Base-by-base conservation (phyloP, 2,113 vertebrate species). In the Sclerurus mexicanus region DNA sequence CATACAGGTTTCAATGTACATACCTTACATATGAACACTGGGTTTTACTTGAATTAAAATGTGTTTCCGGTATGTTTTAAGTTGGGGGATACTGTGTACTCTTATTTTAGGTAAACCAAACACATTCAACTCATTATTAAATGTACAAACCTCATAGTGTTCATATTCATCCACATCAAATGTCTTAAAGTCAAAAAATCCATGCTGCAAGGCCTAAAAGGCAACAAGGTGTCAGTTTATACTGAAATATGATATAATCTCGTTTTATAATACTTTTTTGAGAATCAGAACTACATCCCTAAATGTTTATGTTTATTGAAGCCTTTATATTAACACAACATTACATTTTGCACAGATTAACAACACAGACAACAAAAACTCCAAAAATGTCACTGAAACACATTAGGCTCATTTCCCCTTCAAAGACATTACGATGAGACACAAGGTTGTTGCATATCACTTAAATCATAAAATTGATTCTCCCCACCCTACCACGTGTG, bases 151-250 rank as follows among this genome's bases (percentile, higher is more conserved):
- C 99, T 99, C 99, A 78, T 99, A 99, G 97, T 99, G 99, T 92
- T 99, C 99, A 55, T 99, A 99, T 97, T 99, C 99, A 35, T 99
- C 98, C 97, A 99, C 99, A 90, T 99, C 99, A 96, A 99, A 99
- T 23, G 98, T 98, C 97, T 99, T 99, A 87, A 99, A 99, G 98
- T 99, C 98, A 94, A 99, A 98, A 98, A 99, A 99, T 83, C 99
- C 99, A 90, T 99, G 99, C 87, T 99, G 99, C 90, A 99, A 98
- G 68, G 99, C 99, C 99, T 99, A 97, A 89, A 98, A 98, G 98
- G 81, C 96, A 97, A 95, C 30, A 89, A 96, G 92, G 96, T 53
- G 73, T 89, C 86, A 90, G 95, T 96, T 95, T 64, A 89, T 30
- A 87, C 63, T 88, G 62, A 67, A 85, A 80, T 93, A 90, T 4